These are phyloP conservation scores for Corydoras maculifer DNA, from an alignment of 2,113 vertebrate genomes.

Conservation along the genomic window DNA sequence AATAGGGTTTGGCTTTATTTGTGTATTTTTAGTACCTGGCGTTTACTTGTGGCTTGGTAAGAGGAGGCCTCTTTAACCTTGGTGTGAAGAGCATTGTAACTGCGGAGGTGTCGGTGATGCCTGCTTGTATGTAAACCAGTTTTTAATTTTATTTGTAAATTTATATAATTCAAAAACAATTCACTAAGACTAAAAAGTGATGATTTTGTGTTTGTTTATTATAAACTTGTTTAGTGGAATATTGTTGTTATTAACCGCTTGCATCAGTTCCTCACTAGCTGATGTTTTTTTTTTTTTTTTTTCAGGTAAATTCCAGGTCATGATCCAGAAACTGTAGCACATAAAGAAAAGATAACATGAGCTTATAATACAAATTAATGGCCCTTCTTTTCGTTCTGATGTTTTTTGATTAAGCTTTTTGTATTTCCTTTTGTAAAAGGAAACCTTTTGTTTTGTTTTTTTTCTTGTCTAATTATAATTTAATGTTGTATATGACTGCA, in stretches of 20 bases:
- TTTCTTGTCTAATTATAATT: constrained; percentile 7
- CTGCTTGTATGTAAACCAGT: constrained; percentile 75
- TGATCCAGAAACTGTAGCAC: constrained; percentile 89
- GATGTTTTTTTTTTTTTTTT: constrained; percentile 1
- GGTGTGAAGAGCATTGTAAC: constrained; percentile 96
- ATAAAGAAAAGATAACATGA: constrained; percentile 16
- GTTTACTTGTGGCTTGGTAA: constrained; percentile 89
- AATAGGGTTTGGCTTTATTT: neutral
- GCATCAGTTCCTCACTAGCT: neutral
- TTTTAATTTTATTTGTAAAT: neutral
- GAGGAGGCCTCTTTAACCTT: constrained; percentile 84
- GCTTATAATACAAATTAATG: constrained; percentile 11
- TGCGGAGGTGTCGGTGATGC: constrained; percentile 92
- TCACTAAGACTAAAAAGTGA: too few relatives aligned
- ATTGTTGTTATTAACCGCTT: too few relatives aligned
- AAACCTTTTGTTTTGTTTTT: neutral
- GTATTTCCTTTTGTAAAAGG: constrained; percentile 1
- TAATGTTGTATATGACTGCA: neutral
- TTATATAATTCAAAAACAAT: neutral
- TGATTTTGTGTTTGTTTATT: neutral
- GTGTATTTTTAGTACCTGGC: constrained; percentile 78
- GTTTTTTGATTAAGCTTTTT: neutral
- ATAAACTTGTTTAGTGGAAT: too few relatives aligned
- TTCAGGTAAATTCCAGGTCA: constrained; percentile 95
- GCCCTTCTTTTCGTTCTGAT: too few relatives aligned